Base-by-base conservation (phyloP, 2,113 vertebrate species). In the Rhodinocichla rosea region DNA sequence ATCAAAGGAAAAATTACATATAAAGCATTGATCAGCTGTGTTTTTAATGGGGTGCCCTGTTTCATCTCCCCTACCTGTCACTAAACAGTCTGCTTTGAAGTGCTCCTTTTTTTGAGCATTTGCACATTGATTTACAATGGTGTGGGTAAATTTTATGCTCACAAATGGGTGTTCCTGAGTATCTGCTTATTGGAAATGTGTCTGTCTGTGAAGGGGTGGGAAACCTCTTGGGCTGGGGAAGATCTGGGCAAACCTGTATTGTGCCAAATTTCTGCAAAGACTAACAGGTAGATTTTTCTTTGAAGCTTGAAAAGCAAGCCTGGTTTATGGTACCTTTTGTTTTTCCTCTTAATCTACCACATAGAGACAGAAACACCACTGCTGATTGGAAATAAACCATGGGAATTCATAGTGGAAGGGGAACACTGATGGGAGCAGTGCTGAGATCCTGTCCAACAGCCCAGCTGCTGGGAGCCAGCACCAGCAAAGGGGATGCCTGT, bases 11-110 rank as follows among this genome's bases (percentile, higher is more conserved):
- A 75, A 83, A 86, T n/a, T 44, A 23, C 23, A 63, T 7, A 23
- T 20, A 77, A 67, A 86, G 63, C 68, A 70, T 81, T 90, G 75
- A 82, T 83, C 52, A 50, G 26, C 8, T 0, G 1, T 8, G 27
- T 24, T 70, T 79, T 62, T 85, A 71, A 79, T 68, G 79, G 35
- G 23, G 18, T 52, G 26, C 56, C n/a, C 73, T 76, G 59, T 92
- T 93, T 90, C 53, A 92, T 95, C 90, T 93, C 50, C 63, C 45
- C 12, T 47, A 52, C 33, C 59, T 94, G 65, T 65, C 83, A 75
- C 65, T 85, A 28, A 89, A 68, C 12, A 49, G 22, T 4, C 67
- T 64, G 73, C 93, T 97, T 95, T 91, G 89, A 96, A 96, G 88
- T 67, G 55, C 39, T 79, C 42, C 21, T 21, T 69, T 79, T 73